Evolutionary conservation across 2,888 invertebrate species (phyloP), one percentile per base, ranked within the genome.

Genomic region (Ganaspis brasiliensis): DNA sequence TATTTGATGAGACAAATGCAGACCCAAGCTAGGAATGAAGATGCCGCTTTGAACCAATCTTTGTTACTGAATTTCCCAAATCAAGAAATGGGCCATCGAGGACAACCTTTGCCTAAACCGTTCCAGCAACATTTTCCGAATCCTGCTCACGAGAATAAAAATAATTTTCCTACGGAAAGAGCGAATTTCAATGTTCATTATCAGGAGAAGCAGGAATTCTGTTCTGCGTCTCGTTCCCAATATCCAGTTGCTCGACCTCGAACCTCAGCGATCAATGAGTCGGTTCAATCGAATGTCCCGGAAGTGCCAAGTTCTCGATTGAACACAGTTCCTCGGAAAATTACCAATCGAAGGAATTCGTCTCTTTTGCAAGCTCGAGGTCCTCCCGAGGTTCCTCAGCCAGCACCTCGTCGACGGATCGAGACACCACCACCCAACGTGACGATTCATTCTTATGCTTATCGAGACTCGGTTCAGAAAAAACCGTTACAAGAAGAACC

Each of bases 1-100:
- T 92, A 91, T 88, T 87, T 92, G 84, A 89, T 93, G 87, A 92
- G 90, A 84, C 92, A 92, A 81, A 91, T 93, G 85, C 92, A 92
- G 87, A 91, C 91, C 79, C 92, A 91, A 84, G 91, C 91, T 85
- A 89, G 89, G 81, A 91, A 90, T 89, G 91, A 40, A 40, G 21
- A 1, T 8, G 40, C 37, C 1, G 4, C 21, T 2, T 14, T 40
- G 24, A 67, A 67, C 12, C 67, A 67, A 6, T 14, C 67, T 45
- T 24, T 67, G 3, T 21, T 67, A 14, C 21, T 40, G 1, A 67
- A 67, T 14, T 45, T n/a, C n/a, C n/a, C n/a, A n/a, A n/a, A n/a
- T n/a, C n/a, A n/a, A n/a, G n/a, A n/a, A n/a, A n/a, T n/a, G n/a
- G n/a, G n/a, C n/a, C n/a, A n/a, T n/a, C n/a, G n/a, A n/a, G n/a